Conservation (phyloP, 2,888 invertebrate species). For the Drosophila ustulata region DNA sequence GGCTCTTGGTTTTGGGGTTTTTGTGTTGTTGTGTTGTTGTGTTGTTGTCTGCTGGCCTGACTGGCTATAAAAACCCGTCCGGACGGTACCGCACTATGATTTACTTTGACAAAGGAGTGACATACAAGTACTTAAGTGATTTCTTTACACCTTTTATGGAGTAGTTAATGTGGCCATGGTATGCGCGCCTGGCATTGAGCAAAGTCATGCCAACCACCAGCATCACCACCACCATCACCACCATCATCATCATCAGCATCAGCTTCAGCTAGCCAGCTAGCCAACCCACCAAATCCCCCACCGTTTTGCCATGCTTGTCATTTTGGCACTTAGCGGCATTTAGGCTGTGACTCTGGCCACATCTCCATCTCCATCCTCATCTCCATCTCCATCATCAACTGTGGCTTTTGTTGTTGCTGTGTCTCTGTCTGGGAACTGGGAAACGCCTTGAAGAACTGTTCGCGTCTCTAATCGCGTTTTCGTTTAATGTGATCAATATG, state of each 20-base stretch:
- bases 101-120: conserved; percentile 81
- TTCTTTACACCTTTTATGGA: conserved; percentile 80
- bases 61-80: conserved; percentile 59
- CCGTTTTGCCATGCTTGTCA: conserved; percentile 67
- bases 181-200: conserved; percentile 74
- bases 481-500: conserved; percentile 58
- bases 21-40: conserved; percentile 31
- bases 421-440: conserved; percentile 40
- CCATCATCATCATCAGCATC: conserved; percentile 19
- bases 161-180: conserved; percentile 80
- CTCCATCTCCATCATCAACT: conserved; percentile 22
- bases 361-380: conserved; percentile 23
- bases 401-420: conserved; percentile 51
- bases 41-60: conserved; percentile 21
- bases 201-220: conserved; percentile 61
- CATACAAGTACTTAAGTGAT: conserved; percentile 81
- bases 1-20: conserved; percentile 21
- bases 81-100: conserved; percentile 68
- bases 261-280: conserved; percentile 20
- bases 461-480: conserved; percentile 42
- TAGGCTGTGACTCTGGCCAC: conserved; percentile 58
- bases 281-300: conserved; percentile 49
- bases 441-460: conserved; percentile 47
- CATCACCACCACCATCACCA: conserved; percentile 5
- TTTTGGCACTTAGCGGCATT: conserved; percentile 77